phyloP scores from a whole-genome alignment of 1,140 invertebrate genomes.

The Hycleus cichorii region DNA sequence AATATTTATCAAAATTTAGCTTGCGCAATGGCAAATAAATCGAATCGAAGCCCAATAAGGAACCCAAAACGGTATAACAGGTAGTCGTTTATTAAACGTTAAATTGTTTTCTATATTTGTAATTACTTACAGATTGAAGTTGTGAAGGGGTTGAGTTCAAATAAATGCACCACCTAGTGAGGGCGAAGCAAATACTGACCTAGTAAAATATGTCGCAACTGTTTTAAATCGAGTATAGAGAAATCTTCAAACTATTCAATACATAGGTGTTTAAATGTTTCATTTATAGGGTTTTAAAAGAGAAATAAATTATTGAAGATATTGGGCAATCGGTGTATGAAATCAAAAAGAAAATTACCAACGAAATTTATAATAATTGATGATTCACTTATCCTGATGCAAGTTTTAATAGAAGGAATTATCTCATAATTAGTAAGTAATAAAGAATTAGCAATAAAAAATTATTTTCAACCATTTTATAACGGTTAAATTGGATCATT shows the following conservation, averaged over 20 bases:
- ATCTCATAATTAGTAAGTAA: too few species aligned
- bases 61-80: constrained; percentile 45
- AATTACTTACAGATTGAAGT: too few species aligned
- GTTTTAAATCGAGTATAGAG: constrained; percentile 51
- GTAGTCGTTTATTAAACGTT: constrained; percentile 35
- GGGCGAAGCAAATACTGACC: constrained; percentile 66
- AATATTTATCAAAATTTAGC: too few species aligned
- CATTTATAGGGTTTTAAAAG: constrained; percentile 44
- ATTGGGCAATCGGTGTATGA: constrained; percentile 38
- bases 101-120: too few species aligned
- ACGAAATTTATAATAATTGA: constrained; percentile 29
- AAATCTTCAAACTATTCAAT: not conserved
- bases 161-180: constrained; percentile 66
- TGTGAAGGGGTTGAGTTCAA: constrained; percentile 46
- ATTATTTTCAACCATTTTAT: too few species aligned
- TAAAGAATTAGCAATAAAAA: too few species aligned
- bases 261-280: constrained; percentile 1
- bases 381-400: too few species aligned
- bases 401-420: too few species aligned
- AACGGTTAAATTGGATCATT: too few species aligned
- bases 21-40: too few species aligned
- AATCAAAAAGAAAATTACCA: constrained; percentile 38
- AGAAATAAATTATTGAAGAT: constrained; percentile 44
- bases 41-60: too few species aligned
- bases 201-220: constrained; percentile 59